Base-by-base conservation (phyloP, 64 coral and sea anemone species). In the Acropora tenuis region DNA sequence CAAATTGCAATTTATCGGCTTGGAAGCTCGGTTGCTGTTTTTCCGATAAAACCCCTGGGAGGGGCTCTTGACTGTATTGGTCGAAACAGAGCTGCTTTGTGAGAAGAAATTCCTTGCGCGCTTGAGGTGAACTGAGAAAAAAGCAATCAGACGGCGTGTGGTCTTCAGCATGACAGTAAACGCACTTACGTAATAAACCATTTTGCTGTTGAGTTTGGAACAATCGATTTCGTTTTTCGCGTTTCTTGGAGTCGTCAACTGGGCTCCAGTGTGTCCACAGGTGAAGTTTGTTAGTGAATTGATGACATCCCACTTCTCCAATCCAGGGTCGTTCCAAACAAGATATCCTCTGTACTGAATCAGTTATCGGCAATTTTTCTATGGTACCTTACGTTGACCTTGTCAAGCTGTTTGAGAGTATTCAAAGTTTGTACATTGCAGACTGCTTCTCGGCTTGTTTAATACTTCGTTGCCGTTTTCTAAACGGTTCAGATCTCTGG, bases 21-120 rank as follows among this genome's bases (percentile, higher is more conserved):
- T 30, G 30, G 30, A 30, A 30, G 30, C 30, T 30, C 30, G 30
- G 30, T 30, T 30, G 30, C 30, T 30, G 30, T 30, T 30, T 0
- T 30, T 30, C 30, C 0, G 30, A 30, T 30, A 30, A 30, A 30
- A 30, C 30, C 30, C 30, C 30, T 30, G 30, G 30, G 30, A 30
- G 30, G 30, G 30, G 30, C 30, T 30, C 30, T 30, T 30, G 30
- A 30, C 30, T 30, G 30, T 30, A 30, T 30, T 30, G 30, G 30
- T 0, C 89, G 49, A 88, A 89, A 76, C 92, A 89, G n/a, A 93
- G 77, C 20, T 47, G 76, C 7, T 88, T 88, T 41, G 75, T 53
- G n/a, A 10, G 63, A 55, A 93, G 59, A 74, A 89, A 82, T 59
- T 83, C 74, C 17, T 73, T 93, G 16, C 86, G 20, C 47, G 73